These are phyloP conservation scores for Chrysina gloriosa DNA, from an alignment of 2,888 invertebrate genomes.

Conservation along the genomic window DNA sequence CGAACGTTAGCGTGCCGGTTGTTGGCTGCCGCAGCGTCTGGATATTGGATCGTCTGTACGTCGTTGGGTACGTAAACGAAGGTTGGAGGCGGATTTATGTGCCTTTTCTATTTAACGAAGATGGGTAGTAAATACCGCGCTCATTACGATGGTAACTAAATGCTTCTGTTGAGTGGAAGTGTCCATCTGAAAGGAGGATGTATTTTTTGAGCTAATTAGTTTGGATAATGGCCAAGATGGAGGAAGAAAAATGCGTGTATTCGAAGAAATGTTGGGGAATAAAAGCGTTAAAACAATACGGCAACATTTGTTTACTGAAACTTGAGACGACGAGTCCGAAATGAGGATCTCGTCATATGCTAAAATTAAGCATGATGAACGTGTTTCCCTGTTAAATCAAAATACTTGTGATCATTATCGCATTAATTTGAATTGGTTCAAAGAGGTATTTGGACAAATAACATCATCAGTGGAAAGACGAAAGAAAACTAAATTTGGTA, in stretches of 20 bases:
- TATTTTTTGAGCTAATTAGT: neutral
- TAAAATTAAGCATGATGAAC: too few species aligned
- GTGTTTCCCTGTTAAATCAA: too few species aligned
- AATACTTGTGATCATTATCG: too few species aligned
- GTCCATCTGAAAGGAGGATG: neutral
- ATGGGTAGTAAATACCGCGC: neutral
- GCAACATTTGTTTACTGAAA: too few species aligned
- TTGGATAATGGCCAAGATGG: neutral
- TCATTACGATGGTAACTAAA: neutral
- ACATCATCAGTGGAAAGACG: too few species aligned
- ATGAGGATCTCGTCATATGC: too few species aligned
- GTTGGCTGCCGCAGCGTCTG: neutral
- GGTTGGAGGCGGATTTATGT: conserved; percentile 12
- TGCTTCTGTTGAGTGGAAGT: neutral
- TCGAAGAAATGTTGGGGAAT: too few species aligned
- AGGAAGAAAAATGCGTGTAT: neutral
- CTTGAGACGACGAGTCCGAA: too few species aligned
- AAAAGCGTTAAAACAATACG: too few species aligned
- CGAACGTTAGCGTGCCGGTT: conserved; percentile 1
- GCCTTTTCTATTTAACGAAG: conserved; percentile 22
- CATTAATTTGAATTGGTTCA: too few species aligned
- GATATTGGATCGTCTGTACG: neutral
- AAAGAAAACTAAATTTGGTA: too few species aligned
- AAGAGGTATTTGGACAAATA: too few species aligned
- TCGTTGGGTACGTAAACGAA: conserved; percentile 15